Evolutionary conservation across 2,888 invertebrate species (phyloP).

Genomic region (Temnothorax rugatulus): DNA sequence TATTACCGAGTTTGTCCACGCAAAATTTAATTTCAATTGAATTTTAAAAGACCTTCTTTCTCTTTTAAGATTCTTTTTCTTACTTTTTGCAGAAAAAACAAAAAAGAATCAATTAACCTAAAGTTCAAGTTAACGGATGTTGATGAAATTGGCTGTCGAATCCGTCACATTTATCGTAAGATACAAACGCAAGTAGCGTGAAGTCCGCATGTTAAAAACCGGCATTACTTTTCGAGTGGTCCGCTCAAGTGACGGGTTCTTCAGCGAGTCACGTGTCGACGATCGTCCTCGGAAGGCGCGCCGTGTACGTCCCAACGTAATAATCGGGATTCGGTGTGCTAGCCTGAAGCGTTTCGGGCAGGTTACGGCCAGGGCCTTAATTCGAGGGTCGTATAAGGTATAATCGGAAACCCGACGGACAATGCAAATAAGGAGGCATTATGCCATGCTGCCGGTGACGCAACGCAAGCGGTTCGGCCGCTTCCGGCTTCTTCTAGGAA

Average conservation of each 20-base stretch:
- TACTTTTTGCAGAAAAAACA: background rate
- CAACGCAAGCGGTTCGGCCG: conserved; percentile 69
- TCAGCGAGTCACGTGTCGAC: conserved; percentile 70
- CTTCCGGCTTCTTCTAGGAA: conserved; percentile 72
- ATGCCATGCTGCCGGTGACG: conserved; percentile 70
- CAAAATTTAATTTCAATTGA: background rate
- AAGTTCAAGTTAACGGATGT: background rate
- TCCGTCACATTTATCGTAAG: background rate
- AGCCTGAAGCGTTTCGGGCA: conserved; percentile 73
- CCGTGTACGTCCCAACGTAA: conserved; percentile 63
- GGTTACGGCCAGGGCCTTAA: conserved; percentile 75
- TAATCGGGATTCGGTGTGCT: conserved; percentile 67
- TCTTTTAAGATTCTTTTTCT: background rate
- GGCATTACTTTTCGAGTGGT: conserved; percentile 5
- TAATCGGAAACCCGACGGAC: conserved; percentile 78
- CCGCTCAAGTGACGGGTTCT: conserved; percentile 20
- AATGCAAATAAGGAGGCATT: conserved; percentile 79
- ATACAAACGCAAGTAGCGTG: conserved; percentile 31
- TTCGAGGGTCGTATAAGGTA: conserved; percentile 77
- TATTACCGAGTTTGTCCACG: background rate
- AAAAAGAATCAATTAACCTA: conserved; percentile 4
- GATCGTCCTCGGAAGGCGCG: conserved; percentile 57
- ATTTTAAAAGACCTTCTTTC: background rate
- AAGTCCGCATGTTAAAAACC: conserved; percentile 28
- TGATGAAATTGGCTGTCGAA: conserved; percentile 9